These are phyloP conservation scores for Tragopan temminckii DNA, from an alignment of 2,797 vertebrate genomes.

Conservation along the genomic window DNA sequence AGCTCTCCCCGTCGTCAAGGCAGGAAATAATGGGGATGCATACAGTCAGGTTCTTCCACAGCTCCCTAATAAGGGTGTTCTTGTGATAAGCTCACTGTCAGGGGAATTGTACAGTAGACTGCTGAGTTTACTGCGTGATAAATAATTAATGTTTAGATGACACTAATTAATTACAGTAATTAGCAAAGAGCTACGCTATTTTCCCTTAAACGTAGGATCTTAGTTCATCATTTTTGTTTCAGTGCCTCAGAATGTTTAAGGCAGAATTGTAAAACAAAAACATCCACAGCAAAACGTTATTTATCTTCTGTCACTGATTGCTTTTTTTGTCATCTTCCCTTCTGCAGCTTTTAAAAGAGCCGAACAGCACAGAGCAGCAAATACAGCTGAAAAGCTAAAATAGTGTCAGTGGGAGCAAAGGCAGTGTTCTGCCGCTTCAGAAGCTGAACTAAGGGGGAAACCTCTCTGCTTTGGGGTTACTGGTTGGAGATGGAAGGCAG, in stretches of 20 bases:
- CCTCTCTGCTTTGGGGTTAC: accelerated
- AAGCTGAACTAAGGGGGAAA: not conserved
- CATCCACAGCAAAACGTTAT: accelerated
- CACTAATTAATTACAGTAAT: constrained; percentile 41
- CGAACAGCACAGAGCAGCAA: not conserved
- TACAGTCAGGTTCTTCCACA: not conserved
- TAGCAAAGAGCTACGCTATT: not conserved
- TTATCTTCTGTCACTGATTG: not conserved
- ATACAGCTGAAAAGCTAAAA: not conserved
- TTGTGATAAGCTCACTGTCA: not conserved
- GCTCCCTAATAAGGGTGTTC: not conserved
- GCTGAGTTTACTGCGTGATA: constrained; percentile 34
- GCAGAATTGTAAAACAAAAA: not conserved
- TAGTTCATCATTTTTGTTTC: not conserved
- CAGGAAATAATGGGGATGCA: not conserved
- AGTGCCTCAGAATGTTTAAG: not conserved
- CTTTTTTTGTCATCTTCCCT: not conserved
- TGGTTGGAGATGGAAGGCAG: accelerated
- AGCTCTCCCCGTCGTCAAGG: not conserved
- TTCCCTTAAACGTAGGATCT: constrained; percentile 2
- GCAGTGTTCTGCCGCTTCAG: not conserved
- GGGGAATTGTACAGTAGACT: not conserved
- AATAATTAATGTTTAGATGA: constrained; percentile 57
- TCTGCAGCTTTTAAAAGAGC: not conserved
- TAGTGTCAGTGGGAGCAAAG: not conserved